Evolutionary conservation across 2,888 invertebrate species (phyloP).

Genomic region (Athalia rosae): DNA sequence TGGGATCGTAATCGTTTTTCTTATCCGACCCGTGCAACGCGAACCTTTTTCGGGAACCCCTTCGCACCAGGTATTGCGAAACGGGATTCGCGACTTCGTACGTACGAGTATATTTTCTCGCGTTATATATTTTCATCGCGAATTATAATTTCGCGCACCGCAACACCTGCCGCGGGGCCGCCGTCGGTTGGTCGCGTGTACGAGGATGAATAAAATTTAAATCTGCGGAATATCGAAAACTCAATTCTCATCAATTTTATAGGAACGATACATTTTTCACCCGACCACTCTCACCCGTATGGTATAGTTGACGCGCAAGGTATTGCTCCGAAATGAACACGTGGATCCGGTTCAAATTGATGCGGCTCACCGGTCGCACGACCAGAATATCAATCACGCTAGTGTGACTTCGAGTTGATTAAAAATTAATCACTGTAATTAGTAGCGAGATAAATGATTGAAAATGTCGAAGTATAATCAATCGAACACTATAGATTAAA

Average conservation of each 20-base stretch:
- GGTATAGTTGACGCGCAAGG: too few species aligned
- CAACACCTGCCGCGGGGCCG: not conserved
- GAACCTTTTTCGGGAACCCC: slow-evolving; percentile 51
- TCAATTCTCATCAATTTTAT: not conserved
- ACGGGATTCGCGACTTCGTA: slow-evolving; percentile 45
- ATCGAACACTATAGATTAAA: slow-evolving; percentile 30
- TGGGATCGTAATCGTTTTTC: slow-evolving; percentile 43
- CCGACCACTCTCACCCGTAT: too few species aligned
- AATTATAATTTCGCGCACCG: slow-evolving; percentile 5
- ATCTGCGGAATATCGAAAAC: not conserved
- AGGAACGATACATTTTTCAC: too few species aligned
- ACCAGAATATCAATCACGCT: slow-evolving; percentile 29
- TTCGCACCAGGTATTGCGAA: slow-evolving; percentile 42
- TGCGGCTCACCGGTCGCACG: slow-evolving; percentile 5
- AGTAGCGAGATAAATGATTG: slow-evolving; percentile 25
- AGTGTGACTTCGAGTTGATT: slow-evolving; percentile 30
- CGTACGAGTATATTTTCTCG: slow-evolving; percentile 17
- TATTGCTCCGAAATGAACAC: not conserved
- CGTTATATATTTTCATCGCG: not conserved
- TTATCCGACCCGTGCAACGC: slow-evolving; percentile 42
- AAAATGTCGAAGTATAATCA: not conserved
- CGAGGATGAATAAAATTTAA: too few species aligned
- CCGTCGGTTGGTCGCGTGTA: too few species aligned
- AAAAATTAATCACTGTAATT: slow-evolving; percentile 32
- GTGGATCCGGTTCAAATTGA: slow-evolving; percentile 29